Conservation (phyloP, 2,888 invertebrate genomes). For the Ophion obscuratus region DNA sequence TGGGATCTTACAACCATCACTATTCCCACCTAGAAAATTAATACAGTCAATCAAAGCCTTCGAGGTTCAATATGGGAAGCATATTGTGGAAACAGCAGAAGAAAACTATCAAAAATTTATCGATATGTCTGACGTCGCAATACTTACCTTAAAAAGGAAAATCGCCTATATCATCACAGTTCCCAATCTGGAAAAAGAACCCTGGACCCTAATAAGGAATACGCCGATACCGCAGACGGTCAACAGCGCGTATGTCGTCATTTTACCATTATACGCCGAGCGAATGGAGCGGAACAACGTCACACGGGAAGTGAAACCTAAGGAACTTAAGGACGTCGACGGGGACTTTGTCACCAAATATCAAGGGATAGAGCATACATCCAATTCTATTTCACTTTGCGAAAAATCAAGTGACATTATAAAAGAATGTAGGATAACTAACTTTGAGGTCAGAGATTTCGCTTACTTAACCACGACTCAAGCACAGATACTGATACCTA, state of each 20-base stretch:
- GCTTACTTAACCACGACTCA: conserved; percentile 11
- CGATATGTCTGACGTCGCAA: too few species aligned
- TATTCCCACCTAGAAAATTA: conserved; percentile 26
- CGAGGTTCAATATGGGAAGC: conserved; percentile 25
- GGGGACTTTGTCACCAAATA: conserved; percentile 28
- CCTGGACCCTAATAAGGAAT: neutral
- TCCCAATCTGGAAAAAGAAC: too few species aligned
- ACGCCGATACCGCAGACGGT: conserved; percentile 20
- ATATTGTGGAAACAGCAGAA: conserved; percentile 11
- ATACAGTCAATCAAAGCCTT: conserved; percentile 32
- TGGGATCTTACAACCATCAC: conserved; percentile 20
- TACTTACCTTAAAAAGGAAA: too few species aligned
- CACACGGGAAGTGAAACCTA: conserved; percentile 17
- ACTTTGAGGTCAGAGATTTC: conserved; percentile 11
- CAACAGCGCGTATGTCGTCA: conserved; percentile 12
- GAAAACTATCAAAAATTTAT: conserved; percentile 34
- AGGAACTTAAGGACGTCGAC: conserved; percentile 21
- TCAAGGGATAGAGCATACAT: conserved; percentile 15
- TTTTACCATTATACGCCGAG: conserved; percentile 25
- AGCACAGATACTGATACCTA: conserved; percentile 24
- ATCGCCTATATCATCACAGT: too few species aligned
- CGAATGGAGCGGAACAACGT: conserved; percentile 28
- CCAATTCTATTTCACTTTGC: conserved; percentile 32
- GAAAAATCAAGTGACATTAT: neutral
- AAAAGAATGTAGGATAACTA: conserved; percentile 17